A percentile compares a stretch with the other conserved stretches of the same genome.
phyloP scores from a whole-genome alignment of 2,888 invertebrate genomes.

The Pegoplata infirma region DNA sequence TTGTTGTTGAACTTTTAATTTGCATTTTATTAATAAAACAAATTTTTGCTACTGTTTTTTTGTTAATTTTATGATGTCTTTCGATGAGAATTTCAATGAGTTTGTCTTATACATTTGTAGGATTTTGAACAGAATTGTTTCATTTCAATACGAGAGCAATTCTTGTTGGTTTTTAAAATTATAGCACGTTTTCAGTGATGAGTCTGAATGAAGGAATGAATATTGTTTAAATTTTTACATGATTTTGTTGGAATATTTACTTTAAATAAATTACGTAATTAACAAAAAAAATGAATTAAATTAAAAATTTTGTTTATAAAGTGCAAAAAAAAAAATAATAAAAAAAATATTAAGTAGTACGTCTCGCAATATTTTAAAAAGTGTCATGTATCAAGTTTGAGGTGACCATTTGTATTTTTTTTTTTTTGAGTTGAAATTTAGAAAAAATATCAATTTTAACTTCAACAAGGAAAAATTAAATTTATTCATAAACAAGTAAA shows the following conservation, averaged over 20 bases:
- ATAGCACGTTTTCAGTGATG: slow-evolving; percentile 25
- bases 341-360: background rate
- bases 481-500: no score
- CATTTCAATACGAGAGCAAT: background rate
- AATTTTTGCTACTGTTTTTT: slow-evolving; percentile 54
- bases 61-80: slow-evolving; percentile 7
- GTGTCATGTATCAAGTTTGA: slow-evolving; percentile 11
- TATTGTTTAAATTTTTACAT: slow-evolving; percentile 11
- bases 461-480: no score
- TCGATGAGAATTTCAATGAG: slow-evolving; percentile 34
- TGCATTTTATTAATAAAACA: slow-evolving; percentile 43
- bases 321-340: background rate
- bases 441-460: no score
- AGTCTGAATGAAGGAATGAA: slow-evolving; percentile 11
- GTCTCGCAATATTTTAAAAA: background rate
- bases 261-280: slow-evolving; percentile 2
- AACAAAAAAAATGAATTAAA: background rate
- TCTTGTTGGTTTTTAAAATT: slow-evolving; percentile 3
- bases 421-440: no score
- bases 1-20: slow-evolving; percentile 50
- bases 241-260: background rate
- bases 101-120: background rate
- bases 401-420: background rate
- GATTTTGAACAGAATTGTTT: slow-evolving; percentile 6
- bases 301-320: background rate